These are phyloP conservation scores for Eptatretus burgeri DNA, from an alignment of 2,113 vertebrate species.

Conservation along the genomic window DNA sequence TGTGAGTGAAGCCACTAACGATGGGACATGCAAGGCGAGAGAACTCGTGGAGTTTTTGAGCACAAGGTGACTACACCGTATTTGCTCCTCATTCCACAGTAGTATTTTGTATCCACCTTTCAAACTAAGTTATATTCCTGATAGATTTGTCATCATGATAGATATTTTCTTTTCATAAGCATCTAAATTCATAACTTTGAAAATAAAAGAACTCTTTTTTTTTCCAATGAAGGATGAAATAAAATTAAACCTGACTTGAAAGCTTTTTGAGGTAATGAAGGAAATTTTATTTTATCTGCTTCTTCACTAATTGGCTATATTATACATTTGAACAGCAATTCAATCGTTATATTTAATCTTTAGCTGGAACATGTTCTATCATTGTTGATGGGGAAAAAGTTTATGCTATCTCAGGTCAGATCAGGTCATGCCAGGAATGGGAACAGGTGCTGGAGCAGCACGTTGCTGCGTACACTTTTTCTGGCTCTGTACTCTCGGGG, in stretches of 20 bases:
- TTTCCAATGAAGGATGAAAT: slow-evolving; percentile 12
- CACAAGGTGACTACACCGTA: slow-evolving; percentile 33
- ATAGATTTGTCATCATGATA: not conserved
- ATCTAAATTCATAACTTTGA: not conserved
- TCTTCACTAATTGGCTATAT: too few relatives aligned
- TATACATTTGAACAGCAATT: too few relatives aligned
- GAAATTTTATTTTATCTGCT: not conserved
- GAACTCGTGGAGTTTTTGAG: slow-evolving; percentile 93
- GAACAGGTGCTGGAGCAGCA: too few relatives aligned
- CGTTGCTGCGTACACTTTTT: too few relatives aligned
- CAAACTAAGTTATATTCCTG: not conserved
- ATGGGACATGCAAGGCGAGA: slow-evolving; percentile 62
- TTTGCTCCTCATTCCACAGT: not conserved
- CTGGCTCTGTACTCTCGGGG: too few relatives aligned
- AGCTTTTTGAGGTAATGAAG: too few relatives aligned
- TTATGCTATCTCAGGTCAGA: too few relatives aligned
- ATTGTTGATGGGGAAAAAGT: too few relatives aligned
- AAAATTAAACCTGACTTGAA: too few relatives aligned
- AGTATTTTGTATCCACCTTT: not conserved
- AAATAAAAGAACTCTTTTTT: not conserved
- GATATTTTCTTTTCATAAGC: not conserved
- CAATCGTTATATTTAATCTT: too few relatives aligned
- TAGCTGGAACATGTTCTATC: too few relatives aligned
- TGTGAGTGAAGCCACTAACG: slow-evolving; percentile 33
- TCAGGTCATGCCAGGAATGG: too few relatives aligned